Evolutionary conservation across 92 coral and sea anemone species (phyloP).

Genomic region (Parazoanthus swiftii): DNA sequence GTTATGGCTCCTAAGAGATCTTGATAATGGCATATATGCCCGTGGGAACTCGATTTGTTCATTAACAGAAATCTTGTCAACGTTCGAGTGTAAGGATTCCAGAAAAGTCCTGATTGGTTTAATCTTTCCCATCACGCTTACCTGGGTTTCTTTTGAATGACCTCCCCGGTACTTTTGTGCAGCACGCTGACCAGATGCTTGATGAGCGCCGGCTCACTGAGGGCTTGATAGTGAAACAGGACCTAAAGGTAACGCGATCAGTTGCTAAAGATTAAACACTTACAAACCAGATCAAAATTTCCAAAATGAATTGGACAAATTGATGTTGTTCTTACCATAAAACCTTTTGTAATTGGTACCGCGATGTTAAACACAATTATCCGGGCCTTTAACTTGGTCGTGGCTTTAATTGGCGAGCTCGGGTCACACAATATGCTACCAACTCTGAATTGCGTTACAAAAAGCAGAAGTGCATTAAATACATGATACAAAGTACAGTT

Average conservation of each 20-base stretch:
- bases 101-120: too few species aligned
- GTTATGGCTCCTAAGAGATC: too few species aligned
- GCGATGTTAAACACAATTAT: constrained; percentile 88
- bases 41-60: too few species aligned
- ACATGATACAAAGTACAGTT: too few species aligned
- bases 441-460: constrained; percentile 53
- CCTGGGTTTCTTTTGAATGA: constrained; percentile 93
- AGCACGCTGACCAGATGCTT: constrained; percentile 80
- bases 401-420: constrained; percentile 68
- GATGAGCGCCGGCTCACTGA: constrained; percentile 93
- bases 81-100: neutral
- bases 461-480: neutral
- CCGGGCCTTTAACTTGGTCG: constrained; percentile 80
- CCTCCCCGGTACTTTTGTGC: constrained; percentile 94
- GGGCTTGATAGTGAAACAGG: constrained; percentile 90
- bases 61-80: too few species aligned
- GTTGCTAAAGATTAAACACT: neutral
- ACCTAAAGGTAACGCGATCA: constrained; percentile 56
- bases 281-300: neutral
- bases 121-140: constrained; percentile 20
- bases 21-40: too few species aligned
- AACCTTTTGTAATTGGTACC: constrained; percentile 94
- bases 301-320: neutral
- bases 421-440: constrained; percentile 95
- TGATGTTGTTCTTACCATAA: constrained; percentile 68